Evolutionary conservation across 2,113 vertebrate species (phyloP).

Genomic region (Microtus pennsylvanicus): DNA sequence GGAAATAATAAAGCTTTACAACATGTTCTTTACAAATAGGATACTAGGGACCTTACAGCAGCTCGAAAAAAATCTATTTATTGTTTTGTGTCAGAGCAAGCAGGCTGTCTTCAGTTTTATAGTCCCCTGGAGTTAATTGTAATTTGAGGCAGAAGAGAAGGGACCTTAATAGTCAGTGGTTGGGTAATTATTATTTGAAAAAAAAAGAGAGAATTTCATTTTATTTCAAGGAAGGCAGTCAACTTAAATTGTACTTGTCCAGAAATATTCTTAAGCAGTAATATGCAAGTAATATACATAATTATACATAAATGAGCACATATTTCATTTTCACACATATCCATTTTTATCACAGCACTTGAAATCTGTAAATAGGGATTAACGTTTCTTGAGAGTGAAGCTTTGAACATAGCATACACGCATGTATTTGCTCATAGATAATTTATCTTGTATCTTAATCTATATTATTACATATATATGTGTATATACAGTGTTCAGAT

Average conservation of each 20-base stretch:
- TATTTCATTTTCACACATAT: background rate
- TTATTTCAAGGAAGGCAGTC: constrained; percentile 41
- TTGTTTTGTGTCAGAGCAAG: constrained; percentile 64
- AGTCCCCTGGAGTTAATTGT: constrained; percentile 58
- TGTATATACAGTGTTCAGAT: background rate
- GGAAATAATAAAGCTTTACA: constrained; percentile 79
- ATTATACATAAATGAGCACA: background rate
- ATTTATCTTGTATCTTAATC: background rate
- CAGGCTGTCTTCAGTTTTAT: constrained; percentile 53
- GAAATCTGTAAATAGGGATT: constrained; percentile 1
- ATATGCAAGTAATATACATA: background rate
- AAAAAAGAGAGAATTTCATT: constrained; percentile 10
- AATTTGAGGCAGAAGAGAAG: constrained; percentile 51
- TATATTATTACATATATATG: background rate
- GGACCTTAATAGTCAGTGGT: constrained; percentile 55
- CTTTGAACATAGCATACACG: background rate
- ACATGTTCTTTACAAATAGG: constrained; percentile 61
- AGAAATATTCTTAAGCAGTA: constrained; percentile 36
- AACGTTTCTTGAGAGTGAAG: background rate
- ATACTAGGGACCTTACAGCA: constrained; percentile 45
- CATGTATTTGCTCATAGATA: background rate
- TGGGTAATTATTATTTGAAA: constrained; percentile 54
- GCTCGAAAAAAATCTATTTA: constrained; percentile 67
- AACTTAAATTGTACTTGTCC: constrained; percentile 3
- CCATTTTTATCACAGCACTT: constrained; percentile 13